These are phyloP conservation scores for Enchytraeus crypticus DNA, from an alignment of 2,888 invertebrate species.

Conservation along the genomic window DNA sequence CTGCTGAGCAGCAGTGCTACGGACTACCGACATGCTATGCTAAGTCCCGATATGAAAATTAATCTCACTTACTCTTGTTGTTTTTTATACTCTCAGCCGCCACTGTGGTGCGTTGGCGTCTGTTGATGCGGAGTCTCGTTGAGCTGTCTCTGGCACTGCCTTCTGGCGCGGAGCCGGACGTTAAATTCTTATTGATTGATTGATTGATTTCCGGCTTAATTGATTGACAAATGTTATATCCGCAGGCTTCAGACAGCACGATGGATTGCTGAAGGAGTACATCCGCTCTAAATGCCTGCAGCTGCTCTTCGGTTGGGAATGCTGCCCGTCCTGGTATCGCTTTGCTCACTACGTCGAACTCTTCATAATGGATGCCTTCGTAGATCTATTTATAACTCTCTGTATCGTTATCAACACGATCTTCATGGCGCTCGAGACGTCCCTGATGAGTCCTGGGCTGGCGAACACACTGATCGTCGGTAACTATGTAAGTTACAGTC, in stretches of 20 bases:
- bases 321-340: conserved; percentile 61
- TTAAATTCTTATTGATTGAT: too few relatives aligned
- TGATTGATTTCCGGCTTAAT: too few relatives aligned
- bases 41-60: too few relatives aligned
- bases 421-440: conserved; percentile 94
- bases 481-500: conserved; percentile 71
- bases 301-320: conserved; percentile 65
- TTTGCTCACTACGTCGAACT: conserved; percentile 74
- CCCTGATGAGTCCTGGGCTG: conserved; percentile 76
- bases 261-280: conserved; percentile 24
- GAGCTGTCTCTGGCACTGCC: too few relatives aligned
- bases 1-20: too few relatives aligned
- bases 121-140: too few relatives aligned
- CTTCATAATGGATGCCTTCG: conserved; percentile 93
- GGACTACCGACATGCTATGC: too few relatives aligned
- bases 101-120: too few relatives aligned
- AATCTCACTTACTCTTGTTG: too few relatives aligned
- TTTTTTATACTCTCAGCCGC: too few relatives aligned
- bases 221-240: too few relatives aligned
- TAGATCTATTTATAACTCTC: conserved; percentile 92
- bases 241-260: conserved; percentile 5
- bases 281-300: conserved; percentile 36
- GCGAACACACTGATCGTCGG: conserved; percentile 78
- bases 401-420: conserved; percentile 95
- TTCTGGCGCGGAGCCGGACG: too few relatives aligned